Base-by-base conservation (phyloP, 1,140 invertebrate genomes). In the Glomeris maerens region DNA sequence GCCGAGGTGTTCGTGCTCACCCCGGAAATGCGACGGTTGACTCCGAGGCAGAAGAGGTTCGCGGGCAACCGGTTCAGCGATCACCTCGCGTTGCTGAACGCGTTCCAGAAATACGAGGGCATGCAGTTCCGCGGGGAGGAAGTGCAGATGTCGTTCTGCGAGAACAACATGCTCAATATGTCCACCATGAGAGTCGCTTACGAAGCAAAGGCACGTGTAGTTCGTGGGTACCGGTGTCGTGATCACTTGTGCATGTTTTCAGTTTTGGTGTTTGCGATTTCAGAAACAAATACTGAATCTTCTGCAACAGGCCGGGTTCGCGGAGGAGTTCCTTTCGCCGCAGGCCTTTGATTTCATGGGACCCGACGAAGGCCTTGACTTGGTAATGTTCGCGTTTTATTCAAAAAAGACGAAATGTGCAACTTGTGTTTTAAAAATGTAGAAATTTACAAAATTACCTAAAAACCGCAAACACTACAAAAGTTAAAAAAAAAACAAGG, bases 31-130 rank as follows among this genome's bases (percentile, higher is more conserved):
- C 59, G 59, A 26, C 69, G 84, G 31, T 66, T 94, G 20, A 78
- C 78, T 1, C 72, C 74, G 27, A 79, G 84, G 52, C 90, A 95
- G 61, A 76, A 81, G 27, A 78, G 78, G 20, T 79, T 97, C 52
- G 81, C 84, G 14, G 93, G 91, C 0, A 78, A 78, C 48, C 72
- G 90, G 40, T 84, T 77, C 60, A 95, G 90, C 20, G 95, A 98
- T 69, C 93, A 98, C 64, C 80, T 97, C 14, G 91, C 92, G 5
- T 82, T 95, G 76, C 71, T 97, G 4, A 89, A 90, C 57, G 92
- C 88, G 20, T 93, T 91, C 62, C 78, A 88, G 26, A 65, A 81
- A 56, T 97, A 89, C 88, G 82, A 90, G 58, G 77, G 81, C 38
- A 82, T 83, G 14, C 69, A 79, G 52, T 60, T 71, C 3, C 57